Percentiles rank a stretch among this genome's conserved stretches.
Conservation (phyloP, 2,113 vertebrate genomes). For the Rhynchomys soricoides region DNA sequence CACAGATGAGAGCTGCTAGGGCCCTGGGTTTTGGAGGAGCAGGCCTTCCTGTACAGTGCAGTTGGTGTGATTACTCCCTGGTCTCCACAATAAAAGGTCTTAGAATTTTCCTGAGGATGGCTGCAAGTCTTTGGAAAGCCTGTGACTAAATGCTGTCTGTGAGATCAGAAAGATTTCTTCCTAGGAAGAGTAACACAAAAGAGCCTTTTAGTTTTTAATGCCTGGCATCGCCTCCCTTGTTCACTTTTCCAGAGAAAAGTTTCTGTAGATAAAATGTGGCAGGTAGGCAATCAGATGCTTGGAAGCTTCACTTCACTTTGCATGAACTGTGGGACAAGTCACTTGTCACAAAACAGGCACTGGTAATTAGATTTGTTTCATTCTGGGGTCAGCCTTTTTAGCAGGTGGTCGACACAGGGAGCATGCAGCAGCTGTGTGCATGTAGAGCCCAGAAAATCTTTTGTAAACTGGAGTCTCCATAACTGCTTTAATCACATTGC, state of each 20-base stretch:
- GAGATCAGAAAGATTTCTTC: conserved; percentile 54
- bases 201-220: conserved; percentile 37
- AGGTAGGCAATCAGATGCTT: conserved; percentile 66
- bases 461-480: conserved; percentile 10
- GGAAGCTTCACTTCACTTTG: conserved; percentile 74
- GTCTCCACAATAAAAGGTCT: conserved; percentile 67
- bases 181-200: conserved; percentile 57
- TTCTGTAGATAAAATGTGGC: conserved; percentile 66
- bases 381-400: conserved; percentile 79
- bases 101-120: conserved; percentile 71
- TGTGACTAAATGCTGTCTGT: conserved; percentile 56
- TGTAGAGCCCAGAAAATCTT: conserved; percentile 54
- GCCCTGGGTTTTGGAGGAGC: conserved; percentile 70
- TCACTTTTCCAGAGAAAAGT: conserved; percentile 75
- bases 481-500: conserved; percentile 59
- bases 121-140: conserved; percentile 65
- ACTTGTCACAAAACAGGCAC: conserved; percentile 62
- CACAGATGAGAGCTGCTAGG: conserved; percentile 68
- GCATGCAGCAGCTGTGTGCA: neutral
- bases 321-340: conserved; percentile 74
- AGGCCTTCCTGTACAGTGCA: conserved; percentile 64
- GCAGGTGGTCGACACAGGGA: conserved; percentile 79
- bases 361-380: conserved; percentile 80
- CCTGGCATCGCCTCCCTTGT: conserved; percentile 20
- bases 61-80: conserved; percentile 42